These are phyloP conservation scores for Montipora foliosa DNA, from an alignment of 64 coral and sea anemone genomes.

Conservation along the genomic window DNA sequence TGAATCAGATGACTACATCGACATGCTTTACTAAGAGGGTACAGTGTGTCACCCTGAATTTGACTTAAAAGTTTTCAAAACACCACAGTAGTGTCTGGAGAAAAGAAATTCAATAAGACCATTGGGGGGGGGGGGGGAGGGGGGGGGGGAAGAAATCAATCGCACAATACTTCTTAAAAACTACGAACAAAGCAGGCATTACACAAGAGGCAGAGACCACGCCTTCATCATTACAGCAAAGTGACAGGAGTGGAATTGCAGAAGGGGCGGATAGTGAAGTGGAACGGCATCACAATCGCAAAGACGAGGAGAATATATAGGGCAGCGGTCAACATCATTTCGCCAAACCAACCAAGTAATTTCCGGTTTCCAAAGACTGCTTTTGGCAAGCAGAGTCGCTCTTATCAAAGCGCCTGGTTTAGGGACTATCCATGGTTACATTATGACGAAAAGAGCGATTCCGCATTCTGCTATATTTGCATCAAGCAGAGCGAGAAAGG, in stretches of 20 bases:
- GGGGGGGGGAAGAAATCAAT: background rate
- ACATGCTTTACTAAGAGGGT: constrained; percentile 8
- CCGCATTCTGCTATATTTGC: constrained; percentile 57
- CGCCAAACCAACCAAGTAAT: constrained; percentile 45
- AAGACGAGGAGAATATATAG: background rate
- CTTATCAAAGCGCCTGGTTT: constrained; percentile 63
- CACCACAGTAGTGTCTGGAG: background rate
- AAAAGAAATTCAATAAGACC: background rate
- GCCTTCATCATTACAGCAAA: background rate
- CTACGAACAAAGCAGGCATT: background rate
- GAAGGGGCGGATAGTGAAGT: background rate
- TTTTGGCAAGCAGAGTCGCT: constrained; percentile 67
- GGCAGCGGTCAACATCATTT: background rate
- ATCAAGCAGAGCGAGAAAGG: constrained; percentile 53
- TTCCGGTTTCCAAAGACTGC: constrained; percentile 59
- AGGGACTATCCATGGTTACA: constrained; percentile 70
- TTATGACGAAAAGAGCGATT: constrained; percentile 77
- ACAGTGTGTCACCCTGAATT: background rate
- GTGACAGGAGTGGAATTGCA: background rate
- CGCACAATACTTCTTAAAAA: constrained; percentile 24
- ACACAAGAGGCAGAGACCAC: constrained; percentile 4
- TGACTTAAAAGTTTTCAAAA: background rate
- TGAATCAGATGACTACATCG: background rate
- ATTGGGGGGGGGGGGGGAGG: background rate
- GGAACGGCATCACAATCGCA: background rate